Evolutionary conservation across 2,113 vertebrate genomes (phyloP).

Genomic region (Seriola dumerili): DNA sequence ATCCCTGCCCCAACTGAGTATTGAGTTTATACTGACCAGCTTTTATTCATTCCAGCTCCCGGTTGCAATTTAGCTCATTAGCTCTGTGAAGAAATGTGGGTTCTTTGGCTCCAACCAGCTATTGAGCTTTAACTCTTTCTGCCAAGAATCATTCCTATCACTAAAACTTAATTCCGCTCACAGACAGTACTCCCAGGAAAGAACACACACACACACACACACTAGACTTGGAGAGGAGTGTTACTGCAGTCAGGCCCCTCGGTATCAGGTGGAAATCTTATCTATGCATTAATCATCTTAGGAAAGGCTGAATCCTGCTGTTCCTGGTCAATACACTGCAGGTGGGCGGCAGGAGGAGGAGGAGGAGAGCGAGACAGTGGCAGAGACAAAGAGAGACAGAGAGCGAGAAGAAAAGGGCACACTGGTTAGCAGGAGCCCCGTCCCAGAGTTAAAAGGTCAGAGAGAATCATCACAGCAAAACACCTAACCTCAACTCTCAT

Average conservation of each 20-base stretch:
- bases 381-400: conserved; percentile 30
- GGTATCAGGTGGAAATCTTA: conserved; percentile 55
- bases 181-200: conserved; percentile 3
- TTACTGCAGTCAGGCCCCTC: conserved; percentile 22
- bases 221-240: conserved; percentile 17
- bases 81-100: not conserved
- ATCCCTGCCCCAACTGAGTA: not conserved
- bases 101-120: conserved; percentile 12
- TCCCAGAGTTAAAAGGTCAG: conserved; percentile 67
- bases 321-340: conserved; percentile 65
- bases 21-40: not conserved
- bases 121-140: conserved; percentile 19
- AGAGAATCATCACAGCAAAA: conserved; percentile 47
- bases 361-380: not conserved
- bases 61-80: conserved; percentile 1
- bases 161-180: conserved; percentile 31
- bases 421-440: conserved; percentile 45
- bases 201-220: conserved; percentile 5
- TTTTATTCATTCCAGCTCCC: conserved; percentile 7
- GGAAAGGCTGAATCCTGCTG: conserved; percentile 62
- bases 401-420: conserved; percentile 58
- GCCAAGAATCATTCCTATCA: conserved; percentile 34
- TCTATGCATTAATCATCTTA: conserved; percentile 70
- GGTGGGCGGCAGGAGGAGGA: conserved; percentile 50
- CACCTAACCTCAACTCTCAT: conserved; percentile 19